These are phyloP conservation scores for Popillia japonica DNA, from an alignment of 1,140 invertebrate species.

Conservation along the genomic window DNA sequence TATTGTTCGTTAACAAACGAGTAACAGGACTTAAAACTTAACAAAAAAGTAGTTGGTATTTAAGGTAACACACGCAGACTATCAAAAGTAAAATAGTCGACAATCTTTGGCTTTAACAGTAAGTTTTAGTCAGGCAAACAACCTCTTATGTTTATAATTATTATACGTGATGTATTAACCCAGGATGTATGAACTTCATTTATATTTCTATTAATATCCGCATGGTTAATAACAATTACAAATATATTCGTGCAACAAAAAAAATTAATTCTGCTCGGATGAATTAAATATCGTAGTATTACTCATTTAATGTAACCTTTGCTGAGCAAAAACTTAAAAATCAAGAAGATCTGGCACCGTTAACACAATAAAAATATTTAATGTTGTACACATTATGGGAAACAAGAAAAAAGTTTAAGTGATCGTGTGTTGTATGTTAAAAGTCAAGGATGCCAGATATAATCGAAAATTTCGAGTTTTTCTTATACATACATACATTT, in stretches of 20 bases:
- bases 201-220: not conserved
- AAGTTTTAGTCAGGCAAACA: too few relatives aligned
- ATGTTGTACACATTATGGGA: not conserved
- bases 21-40: too few relatives aligned
- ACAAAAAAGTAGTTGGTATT: too few relatives aligned
- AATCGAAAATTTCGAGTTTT: not conserved
- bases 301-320: not conserved
- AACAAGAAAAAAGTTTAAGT: not conserved
- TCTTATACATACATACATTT: not conserved
- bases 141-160: not conserved
- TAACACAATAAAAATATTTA: not conserved
- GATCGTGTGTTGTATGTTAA: not conserved
- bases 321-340: not conserved
- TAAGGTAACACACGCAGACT: too few relatives aligned
- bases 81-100: too few relatives aligned
- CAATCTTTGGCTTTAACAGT: too few relatives aligned
- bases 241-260: not conserved
- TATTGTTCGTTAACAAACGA: too few relatives aligned
- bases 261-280: not conserved
- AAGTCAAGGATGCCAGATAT: not conserved
- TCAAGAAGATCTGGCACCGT: not conserved
- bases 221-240: not conserved
- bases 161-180: not conserved
- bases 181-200: not conserved
- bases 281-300: not conserved